Percentiles rank a stretch among this genome's conserved stretches.
Conservation (phyloP, 2,113 vertebrate genomes). For the Cardinalis cardinalis region DNA sequence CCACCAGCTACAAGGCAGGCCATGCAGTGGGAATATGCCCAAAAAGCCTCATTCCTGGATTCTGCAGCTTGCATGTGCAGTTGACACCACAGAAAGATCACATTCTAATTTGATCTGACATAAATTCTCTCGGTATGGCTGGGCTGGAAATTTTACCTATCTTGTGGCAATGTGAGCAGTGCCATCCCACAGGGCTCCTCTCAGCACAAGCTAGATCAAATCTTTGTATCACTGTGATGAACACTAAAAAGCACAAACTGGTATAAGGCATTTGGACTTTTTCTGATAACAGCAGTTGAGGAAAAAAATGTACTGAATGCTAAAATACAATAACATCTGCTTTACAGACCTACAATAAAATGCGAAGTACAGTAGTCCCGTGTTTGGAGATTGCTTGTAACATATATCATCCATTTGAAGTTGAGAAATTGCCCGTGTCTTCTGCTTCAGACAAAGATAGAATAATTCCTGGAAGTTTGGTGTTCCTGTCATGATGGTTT, state of each 20-base stretch:
- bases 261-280: neutral
- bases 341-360: neutral
- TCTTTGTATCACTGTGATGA: neutral
- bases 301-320: neutral
- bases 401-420: neutral
- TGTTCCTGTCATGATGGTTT: neutral
- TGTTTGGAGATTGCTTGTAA: neutral
- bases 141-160: neutral
- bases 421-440: neutral
- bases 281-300: neutral
- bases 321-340: neutral
- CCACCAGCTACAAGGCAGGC: neutral
- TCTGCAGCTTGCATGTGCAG: rapidly evolving
- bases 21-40: neutral
- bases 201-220: neutral
- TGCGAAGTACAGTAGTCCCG: neutral
- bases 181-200: neutral
- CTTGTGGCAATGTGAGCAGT: neutral
- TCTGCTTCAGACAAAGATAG: neutral
- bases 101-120: neutral
- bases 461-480: neutral
- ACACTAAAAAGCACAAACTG: neutral
- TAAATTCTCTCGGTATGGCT: neutral
- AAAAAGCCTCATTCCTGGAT: neutral
- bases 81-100: neutral